Conservation (phyloP, 2,797 vertebrate genomes). For the Dendrocincla tyrannina region DNA sequence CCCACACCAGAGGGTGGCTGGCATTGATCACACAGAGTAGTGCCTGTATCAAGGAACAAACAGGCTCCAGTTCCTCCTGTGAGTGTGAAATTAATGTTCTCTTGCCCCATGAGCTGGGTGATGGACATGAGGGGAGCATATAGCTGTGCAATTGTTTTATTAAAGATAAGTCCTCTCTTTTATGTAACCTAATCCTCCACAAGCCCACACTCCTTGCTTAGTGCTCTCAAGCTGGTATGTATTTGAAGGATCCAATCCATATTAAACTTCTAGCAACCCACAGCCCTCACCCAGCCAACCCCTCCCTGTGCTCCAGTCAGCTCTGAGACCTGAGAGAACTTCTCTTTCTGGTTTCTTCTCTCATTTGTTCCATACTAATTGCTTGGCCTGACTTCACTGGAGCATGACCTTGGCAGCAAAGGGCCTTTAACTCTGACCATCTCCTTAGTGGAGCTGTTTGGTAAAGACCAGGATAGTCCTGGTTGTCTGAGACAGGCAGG, state of each 20-base stretch:
- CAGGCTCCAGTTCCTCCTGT: neutral
- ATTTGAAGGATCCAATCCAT: neutral
- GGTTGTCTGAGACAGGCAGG: neutral
- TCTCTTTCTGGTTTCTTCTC: neutral
- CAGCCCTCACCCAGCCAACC: rapidly evolving
- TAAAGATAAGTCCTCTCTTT: neutral
- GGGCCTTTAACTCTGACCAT: neutral
- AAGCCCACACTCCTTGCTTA: neutral
- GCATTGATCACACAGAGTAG: neutral
- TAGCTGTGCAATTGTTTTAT: neutral
- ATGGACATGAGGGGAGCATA: neutral
- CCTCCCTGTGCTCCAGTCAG: neutral
- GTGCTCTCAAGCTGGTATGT: neutral
- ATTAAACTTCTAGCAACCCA: neutral
- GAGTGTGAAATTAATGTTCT: no score
- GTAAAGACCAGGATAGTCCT: neutral
- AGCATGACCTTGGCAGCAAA: neutral
- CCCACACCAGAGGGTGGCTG: neutral
- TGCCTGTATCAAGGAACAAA: neutral
- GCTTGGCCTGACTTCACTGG: neutral
- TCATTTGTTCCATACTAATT: neutral
- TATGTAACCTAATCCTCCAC: neutral
- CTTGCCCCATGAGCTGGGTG: neutral
- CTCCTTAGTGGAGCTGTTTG: neutral
- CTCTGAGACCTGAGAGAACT: neutral